Evolutionary conservation across 2,797 vertebrate species (phyloP), one percentile per base, ranked within the genome.

Genomic region (Parotocinclus haroldoi): DNA sequence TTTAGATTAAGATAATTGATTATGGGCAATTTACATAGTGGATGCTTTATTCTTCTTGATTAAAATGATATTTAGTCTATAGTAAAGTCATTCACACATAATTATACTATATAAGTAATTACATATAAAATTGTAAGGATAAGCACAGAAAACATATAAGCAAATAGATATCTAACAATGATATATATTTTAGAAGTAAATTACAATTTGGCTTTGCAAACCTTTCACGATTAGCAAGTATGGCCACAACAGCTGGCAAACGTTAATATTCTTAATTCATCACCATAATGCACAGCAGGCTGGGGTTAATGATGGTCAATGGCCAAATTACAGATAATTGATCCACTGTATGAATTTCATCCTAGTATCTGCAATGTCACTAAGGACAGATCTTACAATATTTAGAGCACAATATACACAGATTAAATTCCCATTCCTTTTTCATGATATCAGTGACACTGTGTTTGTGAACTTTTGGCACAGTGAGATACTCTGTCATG

Each of bases 281-380:
- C 81, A 82, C 61, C 76, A 69, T 83, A 76, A 84, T 82, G 83
- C 74, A 70, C 84, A 83, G 84, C 42, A 80, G 76, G 66, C 76
- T 66, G n/a, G 80, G 84, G 88, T 87, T 90, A 88, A 89, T 84
- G 80, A 85, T 79, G 77, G 79, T 76, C 85, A 82, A 66, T 78
- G 62, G 72, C 68, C 52, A 54, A 66, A 82, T 80, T 78, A 79
- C 78, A 85, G 78, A 65, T 80, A 84, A 88, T 88, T 87, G 87
- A 81, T 76, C 78, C 40, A 44, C 74, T 52, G 79, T 72, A 77
- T 78, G 71, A 71, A 73, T 74, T 80, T 74, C 49, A 16, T 62
- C 69, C 59, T 58, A 3, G 51, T 27, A 61, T 57, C 65, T 49
- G 49, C 74, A 71, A 59, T 66, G 78, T 78, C 55, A 40, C 68